Conservation (phyloP, 1,140 invertebrate species). For the Drosophila kurseongensis region DNA sequence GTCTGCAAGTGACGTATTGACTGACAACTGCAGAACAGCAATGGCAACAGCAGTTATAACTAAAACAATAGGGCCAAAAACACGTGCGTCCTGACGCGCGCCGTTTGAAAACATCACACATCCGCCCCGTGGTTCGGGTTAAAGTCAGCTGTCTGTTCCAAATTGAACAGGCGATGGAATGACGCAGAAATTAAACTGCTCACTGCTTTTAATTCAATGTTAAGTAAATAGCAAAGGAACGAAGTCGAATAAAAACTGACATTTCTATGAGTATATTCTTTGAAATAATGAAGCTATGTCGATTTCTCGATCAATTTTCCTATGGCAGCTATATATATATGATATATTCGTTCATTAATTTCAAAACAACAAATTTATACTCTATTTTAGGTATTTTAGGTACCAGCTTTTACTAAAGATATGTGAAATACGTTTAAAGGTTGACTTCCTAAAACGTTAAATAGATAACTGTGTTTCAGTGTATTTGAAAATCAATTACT, state of each 20-base stretch:
- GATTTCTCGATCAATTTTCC: too few relatives aligned
- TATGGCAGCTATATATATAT: too few relatives aligned
- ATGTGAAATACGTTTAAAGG: too few relatives aligned
- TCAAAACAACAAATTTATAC: too few relatives aligned
- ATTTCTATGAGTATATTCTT: too few relatives aligned
- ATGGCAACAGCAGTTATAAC: neutral
- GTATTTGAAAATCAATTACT: constrained; percentile 19
- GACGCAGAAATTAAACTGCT: constrained; percentile 21
- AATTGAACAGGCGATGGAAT: constrained; percentile 19
- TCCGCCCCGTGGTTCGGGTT: constrained; percentile 22
- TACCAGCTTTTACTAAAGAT: too few relatives aligned
- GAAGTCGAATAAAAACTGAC: constrained; percentile 9
- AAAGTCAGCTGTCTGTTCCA: constrained; percentile 33
- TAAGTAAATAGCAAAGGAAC: constrained; percentile 6
- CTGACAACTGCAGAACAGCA: constrained; percentile 35
- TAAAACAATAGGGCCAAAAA: constrained; percentile 1
- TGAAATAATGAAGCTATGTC: too few relatives aligned
- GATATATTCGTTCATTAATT: too few relatives aligned
- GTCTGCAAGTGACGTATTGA: constrained; percentile 45
- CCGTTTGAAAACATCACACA: constrained; percentile 8
- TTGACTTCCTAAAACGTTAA: neutral
- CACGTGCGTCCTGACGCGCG: constrained; percentile 25
- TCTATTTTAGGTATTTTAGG: too few relatives aligned
- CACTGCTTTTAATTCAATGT: constrained; percentile 15
- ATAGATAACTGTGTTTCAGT: neutral